phyloP scores from a whole-genome alignment of 2,888 invertebrate genomes.

The Bedellia somnulentella region DNA sequence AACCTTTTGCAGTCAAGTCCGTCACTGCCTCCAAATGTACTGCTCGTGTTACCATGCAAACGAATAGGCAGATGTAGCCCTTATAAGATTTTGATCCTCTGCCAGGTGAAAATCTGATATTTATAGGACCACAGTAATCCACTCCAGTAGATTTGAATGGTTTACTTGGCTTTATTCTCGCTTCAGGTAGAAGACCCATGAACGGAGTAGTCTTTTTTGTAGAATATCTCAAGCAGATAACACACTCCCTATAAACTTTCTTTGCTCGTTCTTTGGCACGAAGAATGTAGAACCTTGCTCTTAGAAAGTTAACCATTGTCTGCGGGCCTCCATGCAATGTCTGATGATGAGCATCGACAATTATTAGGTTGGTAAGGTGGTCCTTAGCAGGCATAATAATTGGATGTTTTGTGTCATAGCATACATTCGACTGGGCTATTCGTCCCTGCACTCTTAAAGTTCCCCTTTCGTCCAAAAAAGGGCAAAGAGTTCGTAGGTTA shows the following conservation, averaged over 20 bases:
- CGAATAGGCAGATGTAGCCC: conserved; percentile 7
- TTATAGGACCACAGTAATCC: conserved; percentile 7
- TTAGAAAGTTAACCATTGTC: conserved; percentile 11
- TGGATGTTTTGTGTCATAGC: conserved; percentile 5
- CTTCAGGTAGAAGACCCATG: conserved; percentile 5
- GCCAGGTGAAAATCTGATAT: conserved; percentile 6
- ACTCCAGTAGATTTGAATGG: conserved; percentile 5
- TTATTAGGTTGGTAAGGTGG: conserved; percentile 9
- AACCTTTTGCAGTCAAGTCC: conserved; percentile 7
- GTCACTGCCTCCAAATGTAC: conserved; percentile 10
- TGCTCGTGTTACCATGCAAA: conserved; percentile 9
- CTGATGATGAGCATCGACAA: conserved; percentile 7
- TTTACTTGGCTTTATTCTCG: conserved; percentile 2
- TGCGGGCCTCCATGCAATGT: conserved; percentile 15
- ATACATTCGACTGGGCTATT: conserved; percentile 3
- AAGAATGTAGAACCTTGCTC: conserved; percentile 13
- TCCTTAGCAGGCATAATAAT: conserved; percentile 10
- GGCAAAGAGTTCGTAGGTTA: background rate
- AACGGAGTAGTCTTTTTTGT: background rate
- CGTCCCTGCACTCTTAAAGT: conserved; percentile 8
- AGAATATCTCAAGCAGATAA: conserved; percentile 3
- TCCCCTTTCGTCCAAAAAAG: conserved; percentile 5
- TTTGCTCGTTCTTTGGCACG: conserved; percentile 3
- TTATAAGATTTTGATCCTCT: conserved; percentile 6
- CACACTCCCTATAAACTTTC: background rate